These are phyloP conservation scores for Eupithecia exiguata DNA, from an alignment of 2,888 invertebrate species.

Conservation along the genomic window DNA sequence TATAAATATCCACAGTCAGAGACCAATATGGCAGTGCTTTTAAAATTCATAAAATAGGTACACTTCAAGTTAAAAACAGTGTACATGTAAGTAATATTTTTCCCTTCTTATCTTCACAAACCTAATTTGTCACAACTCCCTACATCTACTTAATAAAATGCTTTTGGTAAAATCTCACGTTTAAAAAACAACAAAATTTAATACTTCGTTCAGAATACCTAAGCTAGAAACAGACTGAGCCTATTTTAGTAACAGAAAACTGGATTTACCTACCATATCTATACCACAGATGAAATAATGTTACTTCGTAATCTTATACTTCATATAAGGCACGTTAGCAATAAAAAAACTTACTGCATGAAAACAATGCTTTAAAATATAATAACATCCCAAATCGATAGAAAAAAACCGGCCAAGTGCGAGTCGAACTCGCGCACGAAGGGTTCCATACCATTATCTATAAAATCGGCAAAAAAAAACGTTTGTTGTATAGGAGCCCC, in stretches of 20 bases:
- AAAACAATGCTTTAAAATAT: background rate
- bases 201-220: conserved; percentile 16
- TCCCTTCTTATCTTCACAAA: background rate
- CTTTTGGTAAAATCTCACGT: conserved; percentile 30
- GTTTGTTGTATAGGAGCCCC: too few species aligned
- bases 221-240: conserved; percentile 3
- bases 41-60: background rate
- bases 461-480: too few species aligned
- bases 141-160: conserved; percentile 14
- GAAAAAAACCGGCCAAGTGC: too few species aligned
- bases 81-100: background rate
- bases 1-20: background rate
- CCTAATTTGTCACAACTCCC: background rate
- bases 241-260: background rate
- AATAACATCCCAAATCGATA: background rate
- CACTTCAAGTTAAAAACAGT: background rate
- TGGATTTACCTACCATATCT: background rate
- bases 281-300: too few species aligned
- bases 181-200: conserved; percentile 19
- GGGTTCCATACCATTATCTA: too few species aligned
- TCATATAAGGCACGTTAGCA: background rate
- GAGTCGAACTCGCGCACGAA: too few species aligned
- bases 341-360: conserved; percentile 1
- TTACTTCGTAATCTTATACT: too few species aligned
- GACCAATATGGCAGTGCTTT: background rate